Evolutionary conservation across 1,140 invertebrate genomes (phyloP).

Genomic region (Ips nitidus): DNA sequence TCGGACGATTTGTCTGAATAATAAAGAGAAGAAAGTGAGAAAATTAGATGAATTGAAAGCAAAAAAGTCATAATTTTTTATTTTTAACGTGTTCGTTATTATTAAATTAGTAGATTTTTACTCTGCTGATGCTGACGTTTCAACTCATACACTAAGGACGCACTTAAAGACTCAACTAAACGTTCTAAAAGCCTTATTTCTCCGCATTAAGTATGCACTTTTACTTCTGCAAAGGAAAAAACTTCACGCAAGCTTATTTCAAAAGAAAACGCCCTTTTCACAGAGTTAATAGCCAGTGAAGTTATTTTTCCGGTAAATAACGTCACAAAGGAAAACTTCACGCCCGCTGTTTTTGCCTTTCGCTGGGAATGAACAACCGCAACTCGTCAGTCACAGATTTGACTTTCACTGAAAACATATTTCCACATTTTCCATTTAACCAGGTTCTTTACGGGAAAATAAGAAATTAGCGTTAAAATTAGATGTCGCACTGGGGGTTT

Average conservation of each 20-base stretch:
- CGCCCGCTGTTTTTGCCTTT: conserved; percentile 35
- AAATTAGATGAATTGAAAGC: not conserved
- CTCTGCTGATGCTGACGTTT: no score
- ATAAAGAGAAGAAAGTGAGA: conserved; percentile 1
- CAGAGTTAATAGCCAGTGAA: conserved; percentile 32
- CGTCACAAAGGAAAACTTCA: conserved; percentile 34
- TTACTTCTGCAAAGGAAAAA: conserved; percentile 21
- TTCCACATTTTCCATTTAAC: conserved; percentile 31
- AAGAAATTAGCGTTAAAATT: conserved; percentile 17
- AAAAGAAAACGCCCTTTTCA: conserved; percentile 32
- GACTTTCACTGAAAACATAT: conserved; percentile 17
- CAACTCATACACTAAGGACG: no score
- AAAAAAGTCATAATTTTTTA: no score
- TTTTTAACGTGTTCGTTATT: no score
- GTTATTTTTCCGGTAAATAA: conserved; percentile 37
- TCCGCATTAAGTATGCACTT: conserved; percentile 34
- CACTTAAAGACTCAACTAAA: no score
- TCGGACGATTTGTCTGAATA: conserved; percentile 6
- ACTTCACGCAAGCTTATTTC: conserved; percentile 11
- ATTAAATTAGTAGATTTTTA: no score
- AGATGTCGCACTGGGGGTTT: not conserved
- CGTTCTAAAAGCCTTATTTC: conserved; percentile 23
- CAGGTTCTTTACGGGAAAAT: conserved; percentile 15
- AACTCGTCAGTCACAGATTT: conserved; percentile 34
- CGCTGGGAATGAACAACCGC: conserved; percentile 29